phyloP scores from a whole-genome alignment of 53 echinoderm and acorn worm genomes.

The Hippasteria phrygiana region DNA sequence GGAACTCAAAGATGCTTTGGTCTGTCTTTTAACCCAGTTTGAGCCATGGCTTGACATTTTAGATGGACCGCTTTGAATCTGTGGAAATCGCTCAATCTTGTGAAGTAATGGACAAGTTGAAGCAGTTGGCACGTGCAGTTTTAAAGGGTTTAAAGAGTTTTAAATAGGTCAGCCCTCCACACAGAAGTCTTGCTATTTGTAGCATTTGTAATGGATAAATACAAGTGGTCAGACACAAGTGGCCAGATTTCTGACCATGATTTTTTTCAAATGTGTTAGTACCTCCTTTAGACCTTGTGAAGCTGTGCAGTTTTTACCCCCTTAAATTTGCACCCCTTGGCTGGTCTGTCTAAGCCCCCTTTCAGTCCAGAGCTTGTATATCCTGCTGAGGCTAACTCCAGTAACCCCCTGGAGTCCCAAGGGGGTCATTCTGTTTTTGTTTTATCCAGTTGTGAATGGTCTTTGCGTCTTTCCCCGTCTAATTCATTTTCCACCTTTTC shows the following conservation, averaged over 20 bases:
- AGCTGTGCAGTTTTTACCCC: background rate
- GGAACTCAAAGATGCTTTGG: background rate
- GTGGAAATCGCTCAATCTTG: background rate
- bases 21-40: background rate
- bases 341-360: background rate
- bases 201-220: no score
- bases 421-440: background rate
- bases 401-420: background rate
- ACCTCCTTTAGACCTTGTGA: no score
- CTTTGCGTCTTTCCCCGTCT: background rate
- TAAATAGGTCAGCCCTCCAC: no score
- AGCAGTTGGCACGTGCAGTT: background rate
- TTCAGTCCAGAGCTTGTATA: background rate
- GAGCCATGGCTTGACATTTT: background rate
- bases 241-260: no score
- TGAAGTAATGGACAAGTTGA: background rate
- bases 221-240: no score
- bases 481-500: background rate
- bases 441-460: slow-evolving; percentile 1
- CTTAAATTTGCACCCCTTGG: background rate
- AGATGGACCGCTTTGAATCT: background rate
- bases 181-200: no score
- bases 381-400: background rate
- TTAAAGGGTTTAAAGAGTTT: background rate
- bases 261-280: no score